Percentiles rank a stretch among this genome's conserved stretches.
Conservation (phyloP, 2,888 invertebrate genomes). For the Notodonta dromedarius region DNA sequence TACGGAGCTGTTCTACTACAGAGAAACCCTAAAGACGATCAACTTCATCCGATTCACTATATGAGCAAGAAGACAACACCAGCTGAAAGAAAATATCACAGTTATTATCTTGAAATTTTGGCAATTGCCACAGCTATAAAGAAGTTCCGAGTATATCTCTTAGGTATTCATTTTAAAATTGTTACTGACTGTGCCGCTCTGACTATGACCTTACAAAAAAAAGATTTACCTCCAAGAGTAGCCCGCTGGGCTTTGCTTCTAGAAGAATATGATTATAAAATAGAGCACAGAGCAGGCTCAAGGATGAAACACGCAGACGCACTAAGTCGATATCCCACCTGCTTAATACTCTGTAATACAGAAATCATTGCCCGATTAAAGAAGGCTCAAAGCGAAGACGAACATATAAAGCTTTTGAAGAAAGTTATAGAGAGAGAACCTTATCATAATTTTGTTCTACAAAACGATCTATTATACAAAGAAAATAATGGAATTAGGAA, state of each 20-base stretch:
- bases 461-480: slow-evolving; percentile 25
- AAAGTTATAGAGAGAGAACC: slow-evolving; percentile 24
- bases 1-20: slow-evolving; percentile 23
- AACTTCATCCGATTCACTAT: slow-evolving; percentile 28
- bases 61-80: slow-evolving; percentile 29
- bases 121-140: slow-evolving; percentile 27
- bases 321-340: slow-evolving; percentile 27
- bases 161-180: slow-evolving; percentile 27
- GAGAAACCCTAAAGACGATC: slow-evolving; percentile 17
- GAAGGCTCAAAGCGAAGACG: slow-evolving; percentile 31
- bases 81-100: slow-evolving; percentile 25
- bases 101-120: slow-evolving; percentile 31
- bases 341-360: slow-evolving; percentile 12
- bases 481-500: slow-evolving; percentile 17
- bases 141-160: slow-evolving; percentile 31
- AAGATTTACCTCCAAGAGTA: slow-evolving; percentile 36
- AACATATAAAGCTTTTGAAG: slow-evolving; percentile 16
- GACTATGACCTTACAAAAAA: slow-evolving; percentile 32
- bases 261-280: slow-evolving; percentile 32
- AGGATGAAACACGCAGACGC: slow-evolving; percentile 36
- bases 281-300: slow-evolving; percentile 33
- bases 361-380: slow-evolving; percentile 23
- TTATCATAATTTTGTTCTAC: slow-evolving; percentile 22
- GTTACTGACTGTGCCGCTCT: slow-evolving; percentile 16
- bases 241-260: slow-evolving; percentile 36